phyloP scores from a whole-genome alignment of 2,888 invertebrate genomes.

The Brenthis ino region DNA sequence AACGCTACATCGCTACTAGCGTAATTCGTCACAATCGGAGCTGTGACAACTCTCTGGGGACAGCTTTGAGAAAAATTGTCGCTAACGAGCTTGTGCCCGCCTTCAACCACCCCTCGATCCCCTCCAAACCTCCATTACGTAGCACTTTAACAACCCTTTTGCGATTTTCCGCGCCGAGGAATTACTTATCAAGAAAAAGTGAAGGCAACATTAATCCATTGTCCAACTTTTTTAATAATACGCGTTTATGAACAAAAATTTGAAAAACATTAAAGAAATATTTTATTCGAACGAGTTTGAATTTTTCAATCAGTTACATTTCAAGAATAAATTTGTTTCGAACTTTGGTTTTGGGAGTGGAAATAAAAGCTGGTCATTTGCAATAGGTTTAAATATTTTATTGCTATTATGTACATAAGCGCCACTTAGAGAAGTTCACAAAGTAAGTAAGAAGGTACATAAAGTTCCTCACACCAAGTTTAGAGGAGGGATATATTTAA shows the following conservation, averaged over 20 bases:
- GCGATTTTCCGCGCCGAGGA: slow-evolving; percentile 71
- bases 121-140: slow-evolving; percentile 52
- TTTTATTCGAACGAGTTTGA: neutral
- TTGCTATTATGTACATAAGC: no score
- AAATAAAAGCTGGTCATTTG: no score
- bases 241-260: slow-evolving; percentile 42
- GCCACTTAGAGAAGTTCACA: no score
- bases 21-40: slow-evolving; percentile 80
- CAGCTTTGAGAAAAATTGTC: slow-evolving; percentile 81
- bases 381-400: no score
- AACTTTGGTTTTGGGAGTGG: no score
- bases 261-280: slow-evolving; percentile 29
- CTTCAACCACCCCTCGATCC: slow-evolving; percentile 48
- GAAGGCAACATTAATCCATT: slow-evolving; percentile 61
- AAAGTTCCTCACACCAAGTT: no score
- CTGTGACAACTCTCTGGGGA: slow-evolving; percentile 76
- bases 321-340: no score
- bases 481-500: no score
- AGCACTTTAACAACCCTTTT: slow-evolving; percentile 79
- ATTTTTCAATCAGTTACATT: neutral
- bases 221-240: slow-evolving; percentile 62
- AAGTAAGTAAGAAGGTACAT: no score
- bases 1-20: slow-evolving; percentile 61
- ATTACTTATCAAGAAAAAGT: slow-evolving; percentile 69
- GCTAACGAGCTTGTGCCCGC: slow-evolving; percentile 73